phyloP scores from a whole-genome alignment of 2,113 vertebrate genomes.

The Tursiops truncatus region DNA sequence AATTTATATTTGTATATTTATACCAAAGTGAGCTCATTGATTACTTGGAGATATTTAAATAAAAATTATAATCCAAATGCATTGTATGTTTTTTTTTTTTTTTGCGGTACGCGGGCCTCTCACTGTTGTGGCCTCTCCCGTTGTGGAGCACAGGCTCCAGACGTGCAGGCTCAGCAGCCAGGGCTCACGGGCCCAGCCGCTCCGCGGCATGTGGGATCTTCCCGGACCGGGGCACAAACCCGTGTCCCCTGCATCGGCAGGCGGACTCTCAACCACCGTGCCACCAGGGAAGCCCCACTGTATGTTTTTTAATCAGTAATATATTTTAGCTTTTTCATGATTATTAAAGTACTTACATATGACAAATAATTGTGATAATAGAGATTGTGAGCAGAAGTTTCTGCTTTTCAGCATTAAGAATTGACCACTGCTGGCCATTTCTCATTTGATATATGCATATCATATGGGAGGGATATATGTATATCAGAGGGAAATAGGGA shows the following conservation, averaged over 20 bases:
- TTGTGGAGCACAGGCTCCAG: too few species aligned
- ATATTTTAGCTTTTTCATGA: background rate
- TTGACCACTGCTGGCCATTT: background rate
- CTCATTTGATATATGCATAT: background rate
- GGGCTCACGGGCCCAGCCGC: too few species aligned
- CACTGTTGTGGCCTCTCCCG: too few species aligned
- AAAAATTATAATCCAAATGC: background rate
- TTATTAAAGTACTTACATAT: background rate
- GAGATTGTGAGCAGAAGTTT: background rate
- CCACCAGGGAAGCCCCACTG: background rate
- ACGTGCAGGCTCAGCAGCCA: too few species aligned
- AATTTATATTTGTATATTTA: background rate
- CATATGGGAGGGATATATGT: background rate
- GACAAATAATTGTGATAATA: background rate
- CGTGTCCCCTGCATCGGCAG: too few species aligned
- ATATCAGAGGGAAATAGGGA: background rate
- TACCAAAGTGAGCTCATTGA: background rate
- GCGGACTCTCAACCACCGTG: too few species aligned
- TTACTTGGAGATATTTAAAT: slow-evolving; percentile 1
- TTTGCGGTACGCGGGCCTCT: too few species aligned
- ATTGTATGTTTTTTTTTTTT: background rate
- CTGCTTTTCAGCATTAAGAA: background rate
- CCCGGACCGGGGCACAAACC: too few species aligned
- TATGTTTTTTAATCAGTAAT: slow-evolving; percentile 4
- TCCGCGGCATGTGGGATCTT: too few species aligned